Evolutionary conservation across 2,797 vertebrate genomes (phyloP), one percentile per base, ranked within the genome.

Genomic region (Nannoperca australis): DNA sequence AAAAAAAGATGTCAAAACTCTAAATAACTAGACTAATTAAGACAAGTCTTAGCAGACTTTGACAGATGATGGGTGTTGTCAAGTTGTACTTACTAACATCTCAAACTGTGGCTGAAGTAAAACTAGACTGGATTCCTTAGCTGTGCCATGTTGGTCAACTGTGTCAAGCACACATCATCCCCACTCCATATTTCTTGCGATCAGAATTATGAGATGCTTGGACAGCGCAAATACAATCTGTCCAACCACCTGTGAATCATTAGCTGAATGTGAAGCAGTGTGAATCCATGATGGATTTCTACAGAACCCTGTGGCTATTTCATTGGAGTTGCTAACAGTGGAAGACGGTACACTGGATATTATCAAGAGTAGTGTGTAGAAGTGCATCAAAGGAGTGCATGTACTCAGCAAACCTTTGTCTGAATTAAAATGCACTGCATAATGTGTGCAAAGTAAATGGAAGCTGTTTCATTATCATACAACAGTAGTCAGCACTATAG

Each of bases 391-490:
- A 13, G 8, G 51, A 63, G 24, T 9, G 18, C 24, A 54, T 53
- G 45, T 49, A 18, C 55, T 51, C 64, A 77, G 53, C 38, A 38
- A 72, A 63, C 36, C 50, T 20, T 20, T 18, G 24, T 34, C 13
- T 62, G 24, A 12, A 73, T 49, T 71, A 18, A 72, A 61, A 75
- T 60, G 40, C 11, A 18, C 40, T n/a, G 7, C 18, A 7, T n/a
- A 7, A 15, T 67, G 67, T 67, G 24, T 62, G 71, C 34, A 61
- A 47, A 36, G 44, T 18, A 51, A 62, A 70, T 61, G n/a, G 6
- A 47, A 36, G n/a, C 13, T n/a, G 7, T 66, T 58, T n/a, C 22
- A 24, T 70, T 58, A 53, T 49, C 42, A 76, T 54, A 53, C 18
- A 27, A 42, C 11, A 20, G 22, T n/a, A n/a, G 54, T 61, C 49